phyloP scores from a whole-genome alignment of 2,113 vertebrate species.

The Girardinichthys multiradiatus region DNA sequence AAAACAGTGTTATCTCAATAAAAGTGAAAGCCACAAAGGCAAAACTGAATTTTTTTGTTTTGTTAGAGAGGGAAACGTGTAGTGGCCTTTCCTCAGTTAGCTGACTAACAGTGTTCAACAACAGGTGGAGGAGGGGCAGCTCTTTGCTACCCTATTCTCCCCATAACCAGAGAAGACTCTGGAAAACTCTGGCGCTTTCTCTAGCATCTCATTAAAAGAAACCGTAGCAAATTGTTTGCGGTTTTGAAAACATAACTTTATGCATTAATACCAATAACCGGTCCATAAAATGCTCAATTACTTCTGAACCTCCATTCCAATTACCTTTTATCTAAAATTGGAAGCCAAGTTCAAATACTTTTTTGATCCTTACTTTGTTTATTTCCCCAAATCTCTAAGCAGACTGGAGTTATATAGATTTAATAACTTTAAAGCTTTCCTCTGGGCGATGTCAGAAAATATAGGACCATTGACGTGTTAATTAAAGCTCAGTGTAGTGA shows the following conservation, averaged over 20 bases:
- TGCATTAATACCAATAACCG: neutral
- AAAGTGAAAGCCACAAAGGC: neutral
- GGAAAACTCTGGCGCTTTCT: too few relatives aligned
- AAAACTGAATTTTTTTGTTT: neutral
- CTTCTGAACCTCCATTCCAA: slow-evolving; percentile 2
- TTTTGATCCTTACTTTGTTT: slow-evolving; percentile 53
- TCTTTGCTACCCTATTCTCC: too few relatives aligned
- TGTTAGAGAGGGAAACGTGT: too few relatives aligned
- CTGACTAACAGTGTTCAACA: too few relatives aligned
- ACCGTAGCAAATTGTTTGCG: neutral
- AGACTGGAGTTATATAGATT: slow-evolving; percentile 48
- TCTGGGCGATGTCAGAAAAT: slow-evolving; percentile 70
- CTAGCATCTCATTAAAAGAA: too few relatives aligned
- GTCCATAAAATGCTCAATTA: neutral
- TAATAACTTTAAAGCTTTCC: slow-evolving; percentile 73
- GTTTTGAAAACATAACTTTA: neutral
- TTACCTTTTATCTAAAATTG: neutral
- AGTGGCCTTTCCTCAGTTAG: neutral
- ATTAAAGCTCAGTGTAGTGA: slow-evolving; percentile 66
- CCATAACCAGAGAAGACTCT: too few relatives aligned
- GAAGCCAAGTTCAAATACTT: slow-evolving; percentile 46
- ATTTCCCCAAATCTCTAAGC: slow-evolving; percentile 69
- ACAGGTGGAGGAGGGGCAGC: too few relatives aligned
- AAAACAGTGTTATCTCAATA: neutral
- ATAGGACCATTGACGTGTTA: slow-evolving; percentile 73